phyloP scores from a whole-genome alignment of 2,113 vertebrate species.

The Pluvianellus socialis region DNA sequence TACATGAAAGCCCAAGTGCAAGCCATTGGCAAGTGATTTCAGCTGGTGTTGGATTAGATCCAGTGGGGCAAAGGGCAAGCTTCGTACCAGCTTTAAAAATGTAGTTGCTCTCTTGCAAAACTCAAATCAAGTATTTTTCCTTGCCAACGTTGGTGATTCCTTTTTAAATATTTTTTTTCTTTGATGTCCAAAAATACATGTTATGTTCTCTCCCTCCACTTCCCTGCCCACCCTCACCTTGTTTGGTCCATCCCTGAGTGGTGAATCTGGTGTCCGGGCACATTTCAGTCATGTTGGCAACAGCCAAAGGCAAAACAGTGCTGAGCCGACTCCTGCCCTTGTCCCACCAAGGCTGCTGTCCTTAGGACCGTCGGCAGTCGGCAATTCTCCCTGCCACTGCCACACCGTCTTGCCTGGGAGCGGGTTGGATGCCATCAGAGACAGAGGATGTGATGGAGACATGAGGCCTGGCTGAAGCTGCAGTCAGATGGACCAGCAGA shows the following conservation, averaged over 20 bases:
- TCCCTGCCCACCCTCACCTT: not conserved
- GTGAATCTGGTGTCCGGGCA: not conserved
- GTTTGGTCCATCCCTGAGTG: not conserved
- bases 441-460: not conserved
- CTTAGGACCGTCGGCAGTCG: not conserved
- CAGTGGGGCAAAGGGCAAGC: not conserved
- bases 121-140: not conserved
- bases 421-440: not conserved
- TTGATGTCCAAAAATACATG: not conserved
- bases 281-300: fast-evolving
- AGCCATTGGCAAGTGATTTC: not conserved
- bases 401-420: fast-evolving
- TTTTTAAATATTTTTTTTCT: not conserved
- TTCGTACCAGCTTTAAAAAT: not conserved
- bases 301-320: not conserved
- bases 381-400: not conserved
- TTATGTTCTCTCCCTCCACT: not conserved
- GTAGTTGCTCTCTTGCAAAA: not conserved
- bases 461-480: not conserved
- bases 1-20: not conserved
- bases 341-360: not conserved
- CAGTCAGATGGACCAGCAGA: fast-evolving
- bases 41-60: not conserved
- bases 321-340: not conserved
- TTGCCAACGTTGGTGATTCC: not conserved